Conservation (phyloP, 2,113 vertebrate genomes). For the Pavo muticus region DNA sequence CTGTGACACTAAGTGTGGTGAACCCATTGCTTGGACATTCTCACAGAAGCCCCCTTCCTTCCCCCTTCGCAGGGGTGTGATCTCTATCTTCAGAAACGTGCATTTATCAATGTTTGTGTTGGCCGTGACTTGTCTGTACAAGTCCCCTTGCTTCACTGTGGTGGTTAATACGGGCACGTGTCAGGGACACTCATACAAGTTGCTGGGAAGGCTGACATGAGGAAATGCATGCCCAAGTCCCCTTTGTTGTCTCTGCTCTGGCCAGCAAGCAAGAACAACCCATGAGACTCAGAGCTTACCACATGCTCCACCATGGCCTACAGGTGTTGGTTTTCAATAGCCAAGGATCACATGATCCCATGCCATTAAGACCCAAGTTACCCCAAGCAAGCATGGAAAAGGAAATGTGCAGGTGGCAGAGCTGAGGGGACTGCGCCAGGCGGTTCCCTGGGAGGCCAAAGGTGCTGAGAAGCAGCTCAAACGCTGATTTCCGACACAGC, state of each 20-base stretch:
- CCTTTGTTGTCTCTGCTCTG: background rate
- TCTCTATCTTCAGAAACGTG: background rate
- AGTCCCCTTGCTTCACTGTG: background rate
- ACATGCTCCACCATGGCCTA: background rate
- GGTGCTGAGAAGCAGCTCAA: background rate
- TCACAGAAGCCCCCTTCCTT: background rate
- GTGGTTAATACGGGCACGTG: background rate
- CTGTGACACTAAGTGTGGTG: background rate
- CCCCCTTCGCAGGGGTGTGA: background rate
- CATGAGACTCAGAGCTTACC: background rate
- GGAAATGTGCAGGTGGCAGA: accelerated
- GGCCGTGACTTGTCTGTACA: background rate
- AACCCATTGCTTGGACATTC: accelerated
- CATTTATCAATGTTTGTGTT: accelerated
- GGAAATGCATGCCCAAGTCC: background rate
- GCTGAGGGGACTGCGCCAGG: background rate
- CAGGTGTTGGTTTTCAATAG: background rate
- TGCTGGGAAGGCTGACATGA: background rate
- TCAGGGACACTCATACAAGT: background rate
- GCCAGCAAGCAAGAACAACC: background rate
- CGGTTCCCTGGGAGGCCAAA: background rate
- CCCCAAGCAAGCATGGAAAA: background rate
- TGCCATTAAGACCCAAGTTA: background rate
- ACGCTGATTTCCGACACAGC: background rate
- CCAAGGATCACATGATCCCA: background rate